A percentile compares a stretch with the other conserved stretches of the same genome.
Conservation (phyloP, 2,797 vertebrate genomes). For the Gadopsis marmoratus region DNA sequence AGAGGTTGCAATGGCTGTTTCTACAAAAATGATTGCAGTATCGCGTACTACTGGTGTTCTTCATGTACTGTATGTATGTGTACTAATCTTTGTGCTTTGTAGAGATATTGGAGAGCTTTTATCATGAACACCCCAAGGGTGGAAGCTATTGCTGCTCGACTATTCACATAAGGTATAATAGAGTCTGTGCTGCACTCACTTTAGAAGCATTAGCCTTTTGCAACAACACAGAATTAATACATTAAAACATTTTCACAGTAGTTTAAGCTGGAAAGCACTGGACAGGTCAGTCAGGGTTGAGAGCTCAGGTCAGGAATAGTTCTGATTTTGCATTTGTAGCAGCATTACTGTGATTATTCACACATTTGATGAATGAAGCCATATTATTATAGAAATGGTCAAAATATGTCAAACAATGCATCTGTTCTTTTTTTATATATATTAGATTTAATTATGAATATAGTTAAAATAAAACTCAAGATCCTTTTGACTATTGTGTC, state of each 20-base stretch:
- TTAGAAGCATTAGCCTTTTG: constrained; percentile 41
- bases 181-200: constrained; percentile 30
- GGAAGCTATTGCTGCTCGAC: constrained; percentile 18
- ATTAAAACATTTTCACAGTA: constrained; percentile 12
- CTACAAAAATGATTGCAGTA: constrained; percentile 21
- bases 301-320: background rate
- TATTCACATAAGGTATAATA: constrained; percentile 27
- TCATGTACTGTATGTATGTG: constrained; percentile 57
- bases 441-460: constrained; percentile 5
- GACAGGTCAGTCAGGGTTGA: background rate
- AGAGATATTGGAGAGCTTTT: constrained; percentile 40
- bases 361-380: constrained; percentile 27
- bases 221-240: constrained; percentile 14
- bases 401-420: constrained; percentile 19
- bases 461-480: background rate
- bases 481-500: background rate
- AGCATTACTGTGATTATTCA: constrained; percentile 25
- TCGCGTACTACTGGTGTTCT: constrained; percentile 27
- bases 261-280: constrained; percentile 2
- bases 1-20: constrained; percentile 20
- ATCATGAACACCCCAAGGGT: constrained; percentile 28
- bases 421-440: constrained; percentile 14
- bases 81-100: constrained; percentile 53
- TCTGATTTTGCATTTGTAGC: constrained; percentile 29
- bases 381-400: background rate